These are phyloP conservation scores for Brachypteracias leptosomus DNA, from an alignment of 2,113 vertebrate genomes.

Conservation along the genomic window DNA sequence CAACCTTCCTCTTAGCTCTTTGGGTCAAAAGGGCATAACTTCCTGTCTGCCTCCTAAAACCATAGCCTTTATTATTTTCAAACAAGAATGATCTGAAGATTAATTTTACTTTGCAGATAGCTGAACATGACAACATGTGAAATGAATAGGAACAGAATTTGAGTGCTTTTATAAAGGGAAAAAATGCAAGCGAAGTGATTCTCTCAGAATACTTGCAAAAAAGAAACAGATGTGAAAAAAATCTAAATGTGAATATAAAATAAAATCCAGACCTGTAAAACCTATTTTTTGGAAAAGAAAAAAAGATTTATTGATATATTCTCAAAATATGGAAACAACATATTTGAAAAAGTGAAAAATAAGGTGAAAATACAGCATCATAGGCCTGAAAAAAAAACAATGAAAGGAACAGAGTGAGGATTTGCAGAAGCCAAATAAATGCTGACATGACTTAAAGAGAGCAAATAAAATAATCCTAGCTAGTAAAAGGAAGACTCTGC, in stretches of 20 bases:
- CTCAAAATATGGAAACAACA: not conserved
- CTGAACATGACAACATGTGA: not conserved
- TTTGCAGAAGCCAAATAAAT: not conserved
- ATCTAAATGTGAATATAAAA: not conserved
- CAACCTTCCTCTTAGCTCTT: constrained; percentile 67
- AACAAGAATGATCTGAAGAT: constrained; percentile 24
- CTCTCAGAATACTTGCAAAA: not conserved
- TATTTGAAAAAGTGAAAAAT: not conserved
- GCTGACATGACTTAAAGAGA: not conserved
- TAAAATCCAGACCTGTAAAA: constrained; percentile 7
- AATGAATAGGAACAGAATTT: constrained; percentile 2
- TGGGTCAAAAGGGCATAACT: constrained; percentile 69
- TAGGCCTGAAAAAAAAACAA: not conserved
- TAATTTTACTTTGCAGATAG: constrained; percentile 45
- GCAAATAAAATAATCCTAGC: not conserved
- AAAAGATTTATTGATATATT: not conserved
- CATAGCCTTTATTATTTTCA: constrained; percentile 45
- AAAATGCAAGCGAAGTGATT: not conserved
- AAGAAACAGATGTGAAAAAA: constrained; percentile 14
- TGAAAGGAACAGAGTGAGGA: not conserved
- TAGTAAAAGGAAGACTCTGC: not conserved
- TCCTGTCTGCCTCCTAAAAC: constrained; percentile 66
- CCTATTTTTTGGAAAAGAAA: not conserved
- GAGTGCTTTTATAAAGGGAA: not conserved
- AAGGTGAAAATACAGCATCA: not conserved